Evolutionary conservation across 1,140 invertebrate species (phyloP).

Genomic region (Nixonia krombeini): DNA sequence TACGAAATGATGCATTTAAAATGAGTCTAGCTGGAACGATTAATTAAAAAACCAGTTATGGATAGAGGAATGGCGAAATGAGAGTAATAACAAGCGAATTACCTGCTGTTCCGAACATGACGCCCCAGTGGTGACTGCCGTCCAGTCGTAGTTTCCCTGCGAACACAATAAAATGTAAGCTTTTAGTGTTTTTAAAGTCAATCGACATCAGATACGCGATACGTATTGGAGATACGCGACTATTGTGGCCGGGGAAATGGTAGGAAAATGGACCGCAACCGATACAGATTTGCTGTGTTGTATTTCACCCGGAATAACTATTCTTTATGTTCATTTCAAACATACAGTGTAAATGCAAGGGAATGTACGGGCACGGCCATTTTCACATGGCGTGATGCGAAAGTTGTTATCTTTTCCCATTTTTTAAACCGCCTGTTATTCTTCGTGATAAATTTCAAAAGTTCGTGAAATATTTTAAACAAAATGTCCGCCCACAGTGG

Average conservation of each 20-base stretch:
- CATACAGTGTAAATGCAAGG: neutral
- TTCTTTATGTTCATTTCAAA: neutral
- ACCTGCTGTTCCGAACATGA: conserved; percentile 1
- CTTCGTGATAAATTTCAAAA: conserved; percentile 2
- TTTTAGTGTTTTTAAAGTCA: neutral
- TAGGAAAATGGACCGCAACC: neutral
- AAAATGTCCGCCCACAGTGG: neutral
- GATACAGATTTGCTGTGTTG: neutral
- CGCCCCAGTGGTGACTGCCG: neutral
- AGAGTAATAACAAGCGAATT: neutral
- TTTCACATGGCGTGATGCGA: neutral
- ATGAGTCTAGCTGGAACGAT: no score
- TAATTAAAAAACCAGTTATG: neutral
- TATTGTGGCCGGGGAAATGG: neutral
- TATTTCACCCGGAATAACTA: neutral
- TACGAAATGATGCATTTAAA: no score
- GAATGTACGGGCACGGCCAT: neutral
- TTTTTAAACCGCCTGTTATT: conserved; percentile 1
- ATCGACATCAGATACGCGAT: neutral
- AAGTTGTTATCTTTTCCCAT: conserved; percentile 3
- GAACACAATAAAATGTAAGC: neutral
- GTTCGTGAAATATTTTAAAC: neutral
- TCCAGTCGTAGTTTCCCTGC: neutral
- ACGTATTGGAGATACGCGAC: neutral
- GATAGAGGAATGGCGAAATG: neutral